Evolutionary conservation across 2,113 vertebrate genomes (phyloP).

Genomic region (Ranitomeya imitator): DNA sequence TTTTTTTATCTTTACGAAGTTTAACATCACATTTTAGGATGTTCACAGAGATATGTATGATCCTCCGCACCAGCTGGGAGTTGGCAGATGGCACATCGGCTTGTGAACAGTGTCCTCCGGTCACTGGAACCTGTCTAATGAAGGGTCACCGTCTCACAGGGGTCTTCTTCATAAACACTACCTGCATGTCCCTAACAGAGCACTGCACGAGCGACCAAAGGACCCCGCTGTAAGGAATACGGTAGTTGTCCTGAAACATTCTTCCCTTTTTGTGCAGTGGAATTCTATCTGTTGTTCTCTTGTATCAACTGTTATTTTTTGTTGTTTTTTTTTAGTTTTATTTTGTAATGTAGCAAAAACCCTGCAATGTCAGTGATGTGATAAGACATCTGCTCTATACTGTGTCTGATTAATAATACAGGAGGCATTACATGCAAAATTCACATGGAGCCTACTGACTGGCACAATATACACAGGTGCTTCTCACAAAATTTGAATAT

Average conservation of each 20-base stretch:
- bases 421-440: background rate
- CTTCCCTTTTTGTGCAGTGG: background rate
- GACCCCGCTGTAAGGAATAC: background rate
- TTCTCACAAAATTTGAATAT: too few species aligned
- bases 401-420: conserved; percentile 1
- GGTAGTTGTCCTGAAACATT: background rate
- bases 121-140: background rate
- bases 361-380: background rate
- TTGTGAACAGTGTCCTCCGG: too few species aligned
- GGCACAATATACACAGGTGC: background rate
- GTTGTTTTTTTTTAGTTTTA: background rate
- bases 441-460: background rate
- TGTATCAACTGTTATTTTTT: background rate
- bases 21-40: too few species aligned
- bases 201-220: too few species aligned
- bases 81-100: too few species aligned
- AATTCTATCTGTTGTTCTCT: background rate
- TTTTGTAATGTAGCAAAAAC: background rate
- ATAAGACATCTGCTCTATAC: background rate
- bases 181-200: background rate
- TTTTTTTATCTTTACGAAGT: too few species aligned
- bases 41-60: too few species aligned
- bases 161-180: background rate
- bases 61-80: too few species aligned
- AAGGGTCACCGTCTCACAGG: background rate